These are phyloP conservation scores for Micrasema longulum DNA, from an alignment of 1,140 invertebrate species.

Conservation along the genomic window DNA sequence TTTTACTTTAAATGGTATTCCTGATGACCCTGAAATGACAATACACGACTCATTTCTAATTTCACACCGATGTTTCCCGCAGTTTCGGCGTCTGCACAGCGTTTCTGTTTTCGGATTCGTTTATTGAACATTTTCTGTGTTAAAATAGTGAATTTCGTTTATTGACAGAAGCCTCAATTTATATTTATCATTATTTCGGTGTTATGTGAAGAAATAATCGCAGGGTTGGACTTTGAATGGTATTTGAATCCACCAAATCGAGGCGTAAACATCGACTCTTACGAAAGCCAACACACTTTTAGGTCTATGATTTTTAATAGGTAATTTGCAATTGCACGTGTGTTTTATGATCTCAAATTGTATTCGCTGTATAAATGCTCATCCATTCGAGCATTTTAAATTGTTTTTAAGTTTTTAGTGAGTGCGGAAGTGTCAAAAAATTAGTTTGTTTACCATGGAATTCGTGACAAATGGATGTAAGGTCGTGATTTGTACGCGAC, in stretches of 20 bases:
- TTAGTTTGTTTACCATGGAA: conserved; percentile 46
- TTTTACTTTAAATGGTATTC: conserved; percentile 35
- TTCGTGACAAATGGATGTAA: conserved; percentile 45
- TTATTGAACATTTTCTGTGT: conserved; percentile 42
- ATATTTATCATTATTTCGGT: conserved; percentile 30
- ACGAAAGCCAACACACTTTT: conserved; percentile 48
- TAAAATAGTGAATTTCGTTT: conserved; percentile 31
- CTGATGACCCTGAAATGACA: conserved; percentile 45
- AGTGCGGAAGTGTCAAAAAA: conserved; percentile 34
- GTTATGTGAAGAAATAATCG: conserved; percentile 39
- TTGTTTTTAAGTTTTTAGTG: conserved; percentile 5
- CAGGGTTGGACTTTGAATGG: conserved; percentile 23
- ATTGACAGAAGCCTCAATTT: neutral
- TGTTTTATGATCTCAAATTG: conserved; percentile 23
- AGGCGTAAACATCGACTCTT: conserved; percentile 48
- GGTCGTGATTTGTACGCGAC: conserved; percentile 37
- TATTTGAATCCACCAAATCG: conserved; percentile 35
- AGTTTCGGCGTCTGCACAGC: conserved; percentile 45
- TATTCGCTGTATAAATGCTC: neutral
- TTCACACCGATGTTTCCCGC: conserved; percentile 44
- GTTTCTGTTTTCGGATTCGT: conserved; percentile 44
- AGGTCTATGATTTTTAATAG: conserved; percentile 48
- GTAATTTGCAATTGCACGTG: conserved; percentile 27
- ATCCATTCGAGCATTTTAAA: neutral
- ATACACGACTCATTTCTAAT: conserved; percentile 36